Conservation (phyloP, 2,797 vertebrate species). For the Chanos chanos region DNA sequence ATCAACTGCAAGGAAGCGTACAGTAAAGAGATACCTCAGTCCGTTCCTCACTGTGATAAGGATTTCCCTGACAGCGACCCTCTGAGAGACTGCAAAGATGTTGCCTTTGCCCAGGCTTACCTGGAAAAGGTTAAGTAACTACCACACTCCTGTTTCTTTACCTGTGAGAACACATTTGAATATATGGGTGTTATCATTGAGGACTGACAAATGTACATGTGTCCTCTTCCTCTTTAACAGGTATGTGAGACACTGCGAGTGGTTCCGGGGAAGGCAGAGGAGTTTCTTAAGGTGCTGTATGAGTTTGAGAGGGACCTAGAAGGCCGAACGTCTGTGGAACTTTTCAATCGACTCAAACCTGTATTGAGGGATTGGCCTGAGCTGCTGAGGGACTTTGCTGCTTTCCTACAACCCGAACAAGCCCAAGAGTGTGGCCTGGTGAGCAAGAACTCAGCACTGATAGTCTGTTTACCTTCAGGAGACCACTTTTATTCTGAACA, state of each 20-base stretch:
- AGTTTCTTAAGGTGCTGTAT: constrained; percentile 80
- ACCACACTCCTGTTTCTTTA: too few relatives aligned
- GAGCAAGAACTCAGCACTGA: constrained; percentile 10
- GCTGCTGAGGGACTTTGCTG: constrained; percentile 84
- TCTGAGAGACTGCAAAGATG: constrained; percentile 74
- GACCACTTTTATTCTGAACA: too few relatives aligned
- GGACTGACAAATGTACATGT: neutral
- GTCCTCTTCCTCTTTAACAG: constrained; percentile 62
- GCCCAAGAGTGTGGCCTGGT: constrained; percentile 86
- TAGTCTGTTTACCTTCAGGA: too few relatives aligned
- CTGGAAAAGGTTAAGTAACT: constrained; percentile 72
- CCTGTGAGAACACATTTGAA: too few relatives aligned
- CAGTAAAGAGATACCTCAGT: neutral
- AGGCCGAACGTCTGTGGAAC: constrained; percentile 65
- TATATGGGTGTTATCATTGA: too few relatives aligned
- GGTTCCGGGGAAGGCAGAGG: constrained; percentile 72
- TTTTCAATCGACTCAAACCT: constrained; percentile 66
- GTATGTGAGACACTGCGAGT: constrained; percentile 78
- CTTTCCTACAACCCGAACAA: constrained; percentile 82
- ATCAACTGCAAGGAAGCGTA: neutral
- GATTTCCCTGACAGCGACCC: constrained; percentile 62
- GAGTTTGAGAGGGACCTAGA: constrained; percentile 68
- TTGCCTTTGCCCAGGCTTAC: constrained; percentile 80
- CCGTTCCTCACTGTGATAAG: neutral
- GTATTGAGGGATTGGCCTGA: constrained; percentile 83